Base-by-base conservation (phyloP, 2,888 invertebrate genomes). In the Torymus aiolomorphi region DNA sequence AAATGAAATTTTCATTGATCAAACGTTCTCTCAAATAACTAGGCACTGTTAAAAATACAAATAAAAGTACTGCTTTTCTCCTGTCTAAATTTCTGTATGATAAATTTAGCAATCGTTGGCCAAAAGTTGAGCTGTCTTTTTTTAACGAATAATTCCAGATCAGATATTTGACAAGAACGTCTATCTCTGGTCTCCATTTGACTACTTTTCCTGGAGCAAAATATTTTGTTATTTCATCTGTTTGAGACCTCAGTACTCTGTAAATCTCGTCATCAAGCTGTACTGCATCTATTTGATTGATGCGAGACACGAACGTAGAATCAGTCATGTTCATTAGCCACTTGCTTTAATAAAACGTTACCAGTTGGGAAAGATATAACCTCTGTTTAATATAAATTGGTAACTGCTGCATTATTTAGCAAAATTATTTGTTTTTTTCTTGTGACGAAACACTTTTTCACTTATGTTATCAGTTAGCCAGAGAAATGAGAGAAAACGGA, bases 51-150 rank as follows among this genome's bases (percentile, higher is more conserved):
- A 92, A 92, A 24, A 94, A 89, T 0, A 93, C 89, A 87, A 93
- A 92, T 85, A 95, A 94, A 85, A 95, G 91, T 69, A 92, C 89
- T 57, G 94, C 89, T 86, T 95, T 94, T 42, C 91, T 91, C 24
- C 87, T 88, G 0, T 93, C 92, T 70, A 95, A 91, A 83, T 93
- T 91, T 75, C 92, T 92, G 88, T 97, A 97, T 83, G 94, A 93
- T 56, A 97, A 91, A 56, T 95, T 95, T 10, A 97, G 90, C 86
- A 97, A 91, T 85, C 95, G 94, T 88, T 97, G 97, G 0, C 97
- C 97, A 91, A 97, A 96, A 13, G 96, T 96, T 8, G 94, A 92
- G 83, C 93, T 93, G 78, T 93, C 92, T 84, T 92, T 92, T 81
- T 93, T 92, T 14, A 97, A 88, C 0, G 96, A 95, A 85, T 95